phyloP scores from a whole-genome alignment of 2,113 vertebrate genomes.

The Micromys minutus region DNA sequence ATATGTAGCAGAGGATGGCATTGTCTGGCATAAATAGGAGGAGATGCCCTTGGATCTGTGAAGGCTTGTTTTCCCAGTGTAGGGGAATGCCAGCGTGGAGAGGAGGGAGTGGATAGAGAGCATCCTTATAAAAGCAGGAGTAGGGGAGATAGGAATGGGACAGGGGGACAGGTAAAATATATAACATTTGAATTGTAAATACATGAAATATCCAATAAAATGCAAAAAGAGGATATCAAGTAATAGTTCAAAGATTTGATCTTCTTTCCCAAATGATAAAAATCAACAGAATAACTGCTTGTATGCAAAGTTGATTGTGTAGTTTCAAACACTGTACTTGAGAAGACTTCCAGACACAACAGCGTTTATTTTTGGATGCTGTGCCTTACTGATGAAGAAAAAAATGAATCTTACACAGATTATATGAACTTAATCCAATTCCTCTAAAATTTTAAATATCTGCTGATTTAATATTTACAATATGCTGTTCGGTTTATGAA shows the following conservation, averaged over 20 bases:
- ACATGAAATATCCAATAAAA: too few relatives aligned
- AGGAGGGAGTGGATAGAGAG: too few relatives aligned
- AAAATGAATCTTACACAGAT: not conserved
- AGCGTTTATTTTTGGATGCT: not conserved
- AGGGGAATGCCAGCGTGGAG: too few relatives aligned
- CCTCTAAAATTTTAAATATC: not conserved
- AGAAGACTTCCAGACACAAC: rapidly evolving
- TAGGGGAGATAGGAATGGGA: too few relatives aligned
- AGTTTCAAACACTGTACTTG: not conserved
- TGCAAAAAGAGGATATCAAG: too few relatives aligned
- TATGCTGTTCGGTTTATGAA: not conserved
- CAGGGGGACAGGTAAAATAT: too few relatives aligned
- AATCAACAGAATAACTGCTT: not conserved
- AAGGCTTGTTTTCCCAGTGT: too few relatives aligned
- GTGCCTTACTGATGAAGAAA: not conserved
- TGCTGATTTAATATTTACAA: not conserved
- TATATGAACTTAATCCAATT: not conserved
- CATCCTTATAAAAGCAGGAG: too few relatives aligned
- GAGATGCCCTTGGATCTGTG: too few relatives aligned
- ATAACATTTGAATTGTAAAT: too few relatives aligned
- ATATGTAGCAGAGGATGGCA: too few relatives aligned
- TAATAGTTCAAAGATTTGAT: not conserved
- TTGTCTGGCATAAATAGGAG: too few relatives aligned
- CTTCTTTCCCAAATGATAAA: not conserved
- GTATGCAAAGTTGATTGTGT: not conserved